These are phyloP conservation scores for Craterocephalus amniculus DNA, from an alignment of 2,797 vertebrate species.

Conservation along the genomic window DNA sequence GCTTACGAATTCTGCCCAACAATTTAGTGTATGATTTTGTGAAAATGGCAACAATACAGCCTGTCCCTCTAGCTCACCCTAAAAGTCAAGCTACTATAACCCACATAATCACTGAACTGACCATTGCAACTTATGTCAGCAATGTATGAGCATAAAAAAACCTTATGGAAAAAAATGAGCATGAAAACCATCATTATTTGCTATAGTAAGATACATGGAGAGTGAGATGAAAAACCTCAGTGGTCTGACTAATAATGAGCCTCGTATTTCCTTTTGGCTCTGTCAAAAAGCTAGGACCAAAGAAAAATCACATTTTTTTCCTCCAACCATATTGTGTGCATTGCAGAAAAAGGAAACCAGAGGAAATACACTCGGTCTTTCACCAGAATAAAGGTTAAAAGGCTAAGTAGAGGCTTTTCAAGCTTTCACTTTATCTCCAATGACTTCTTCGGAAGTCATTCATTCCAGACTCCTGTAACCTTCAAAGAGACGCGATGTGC, in stretches of 20 bases:
- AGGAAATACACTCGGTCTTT: constrained; percentile 5
- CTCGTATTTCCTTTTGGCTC: constrained; percentile 36
- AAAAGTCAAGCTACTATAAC: constrained; percentile 3
- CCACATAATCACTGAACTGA: constrained; percentile 9
- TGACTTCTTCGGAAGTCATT: neutral
- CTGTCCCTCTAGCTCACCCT: neutral
- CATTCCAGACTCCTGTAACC: constrained; percentile 7
- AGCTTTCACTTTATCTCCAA: neutral
- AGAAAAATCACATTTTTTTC: constrained; percentile 13
- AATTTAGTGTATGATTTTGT: constrained; percentile 8
- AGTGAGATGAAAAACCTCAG: constrained; percentile 43
- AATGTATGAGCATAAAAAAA: neutral
- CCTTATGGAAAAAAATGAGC: constrained; percentile 46
- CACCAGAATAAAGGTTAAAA: constrained; percentile 16
- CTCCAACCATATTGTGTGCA: neutral
- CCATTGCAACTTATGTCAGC: constrained; percentile 9
- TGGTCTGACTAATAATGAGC: constrained; percentile 44
- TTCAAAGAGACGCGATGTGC: neutral
- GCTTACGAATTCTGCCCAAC: neutral
- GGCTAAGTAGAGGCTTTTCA: constrained; percentile 6
- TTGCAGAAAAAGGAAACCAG: neutral
- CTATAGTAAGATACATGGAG: constrained; percentile 47
- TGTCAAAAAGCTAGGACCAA: constrained; percentile 31
- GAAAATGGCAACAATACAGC: neutral
- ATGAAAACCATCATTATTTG: constrained; percentile 36